Conservation (phyloP, 1,140 invertebrate genomes). For the Drosophila orosa region DNA sequence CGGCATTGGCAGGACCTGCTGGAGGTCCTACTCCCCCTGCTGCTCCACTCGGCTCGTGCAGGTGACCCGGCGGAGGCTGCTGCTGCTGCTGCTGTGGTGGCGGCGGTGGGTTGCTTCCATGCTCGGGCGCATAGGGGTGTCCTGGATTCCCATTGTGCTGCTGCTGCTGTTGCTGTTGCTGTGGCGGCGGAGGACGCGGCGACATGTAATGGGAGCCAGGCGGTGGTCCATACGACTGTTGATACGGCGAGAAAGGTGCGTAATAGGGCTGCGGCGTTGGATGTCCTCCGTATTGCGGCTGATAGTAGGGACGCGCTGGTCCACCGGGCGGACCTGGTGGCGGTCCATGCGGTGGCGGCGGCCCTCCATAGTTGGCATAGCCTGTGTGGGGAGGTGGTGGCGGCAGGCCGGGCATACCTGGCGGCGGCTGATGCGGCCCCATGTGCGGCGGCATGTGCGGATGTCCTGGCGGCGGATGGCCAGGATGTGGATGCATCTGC, state of each 20-base stretch:
- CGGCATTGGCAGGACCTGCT: slow-evolving; percentile 12
- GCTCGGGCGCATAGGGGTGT: slow-evolving; percentile 53
- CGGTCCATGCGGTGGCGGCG: slow-evolving; percentile 66
- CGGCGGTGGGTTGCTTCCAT: slow-evolving; percentile 39
- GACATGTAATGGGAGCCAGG: slow-evolving; percentile 85
- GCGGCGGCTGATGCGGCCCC: slow-evolving; percentile 80
- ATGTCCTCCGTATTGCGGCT: slow-evolving; percentile 87
- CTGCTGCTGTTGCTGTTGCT: slow-evolving; percentile 5
- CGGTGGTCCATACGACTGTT: slow-evolving; percentile 86
- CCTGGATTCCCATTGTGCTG: slow-evolving; percentile 55
- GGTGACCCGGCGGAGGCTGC: slow-evolving; percentile 21
- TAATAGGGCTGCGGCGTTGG: slow-evolving; percentile 87
- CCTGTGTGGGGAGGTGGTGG: slow-evolving; percentile 83
- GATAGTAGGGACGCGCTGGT: slow-evolving; percentile 87
- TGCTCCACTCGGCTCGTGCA: slow-evolving; percentile 33
- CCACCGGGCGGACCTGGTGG: slow-evolving; percentile 84
- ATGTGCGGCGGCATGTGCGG: slow-evolving; percentile 81
- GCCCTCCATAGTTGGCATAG: slow-evolving; percentile 78
- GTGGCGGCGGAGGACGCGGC: slow-evolving; percentile 68
- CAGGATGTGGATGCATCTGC: slow-evolving; percentile 71
- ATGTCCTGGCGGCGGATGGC: slow-evolving; percentile 75
- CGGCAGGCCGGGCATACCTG: slow-evolving; percentile 85
- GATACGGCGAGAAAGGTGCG: slow-evolving; percentile 86
- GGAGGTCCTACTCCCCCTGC: slow-evolving; percentile 4
- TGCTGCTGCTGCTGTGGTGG: slow-evolving; percentile 44